Conservation (phyloP, 2,113 vertebrate species). For the Cyanoliseus patagonus region DNA sequence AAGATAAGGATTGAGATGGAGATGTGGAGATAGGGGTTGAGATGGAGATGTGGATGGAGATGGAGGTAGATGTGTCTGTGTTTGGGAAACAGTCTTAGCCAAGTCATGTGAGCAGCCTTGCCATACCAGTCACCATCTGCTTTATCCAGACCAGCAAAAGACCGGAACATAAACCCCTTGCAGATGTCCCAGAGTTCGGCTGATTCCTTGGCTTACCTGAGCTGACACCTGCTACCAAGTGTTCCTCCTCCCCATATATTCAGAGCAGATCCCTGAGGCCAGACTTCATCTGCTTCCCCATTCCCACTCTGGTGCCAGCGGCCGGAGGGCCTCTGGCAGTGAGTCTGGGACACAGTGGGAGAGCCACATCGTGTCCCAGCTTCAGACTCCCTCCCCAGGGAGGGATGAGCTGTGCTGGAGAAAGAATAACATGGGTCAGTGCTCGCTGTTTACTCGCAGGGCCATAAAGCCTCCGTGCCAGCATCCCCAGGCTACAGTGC, state of each 20-base stretch:
- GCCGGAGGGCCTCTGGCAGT: accelerated
- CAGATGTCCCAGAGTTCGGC: neutral
- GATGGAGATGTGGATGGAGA: neutral
- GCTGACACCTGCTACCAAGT: neutral
- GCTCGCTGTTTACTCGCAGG: neutral
- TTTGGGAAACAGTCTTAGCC: neutral
- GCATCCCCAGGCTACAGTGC: neutral
- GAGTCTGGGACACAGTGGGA: neutral
- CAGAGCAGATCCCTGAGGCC: neutral
- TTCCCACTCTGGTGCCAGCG: neutral
- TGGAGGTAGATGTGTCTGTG: neutral
- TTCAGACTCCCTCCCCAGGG: neutral
- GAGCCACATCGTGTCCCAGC: neutral
- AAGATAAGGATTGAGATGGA: neutral
- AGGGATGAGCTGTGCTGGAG: neutral
- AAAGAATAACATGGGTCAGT: neutral
- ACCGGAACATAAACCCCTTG: accelerated
- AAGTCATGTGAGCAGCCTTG: neutral
- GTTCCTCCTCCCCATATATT: neutral
- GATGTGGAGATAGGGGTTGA: neutral
- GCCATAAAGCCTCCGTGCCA: neutral
- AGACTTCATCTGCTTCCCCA: neutral
- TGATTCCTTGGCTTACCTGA: neutral
- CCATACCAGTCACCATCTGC: neutral
- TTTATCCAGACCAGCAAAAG: neutral